These are phyloP conservation scores for Hyposoter didymator DNA, from an alignment of 2,888 invertebrate genomes.

Conservation along the genomic window DNA sequence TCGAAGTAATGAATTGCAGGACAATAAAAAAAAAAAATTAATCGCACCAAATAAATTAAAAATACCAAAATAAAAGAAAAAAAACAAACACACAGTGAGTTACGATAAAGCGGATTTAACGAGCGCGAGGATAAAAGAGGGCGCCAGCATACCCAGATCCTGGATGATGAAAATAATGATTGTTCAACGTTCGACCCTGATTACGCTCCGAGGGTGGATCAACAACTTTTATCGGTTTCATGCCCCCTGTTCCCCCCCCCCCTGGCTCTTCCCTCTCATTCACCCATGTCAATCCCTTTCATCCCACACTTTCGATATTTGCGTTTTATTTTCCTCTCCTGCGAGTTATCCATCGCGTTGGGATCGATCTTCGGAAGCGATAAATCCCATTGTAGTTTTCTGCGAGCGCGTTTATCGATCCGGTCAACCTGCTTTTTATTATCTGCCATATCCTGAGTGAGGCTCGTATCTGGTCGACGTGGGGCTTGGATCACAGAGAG, in stretches of 20 bases:
- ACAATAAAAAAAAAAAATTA: slow-evolving; percentile 3
- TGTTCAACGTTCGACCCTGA: slow-evolving; percentile 31
- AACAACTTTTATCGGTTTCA: slow-evolving; percentile 41
- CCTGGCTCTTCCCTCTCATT: not conserved
- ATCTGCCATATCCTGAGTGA: slow-evolving; percentile 36
- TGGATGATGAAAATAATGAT: slow-evolving; percentile 49
- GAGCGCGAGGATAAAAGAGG: slow-evolving; percentile 6
- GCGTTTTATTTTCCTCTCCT: slow-evolving; percentile 21
- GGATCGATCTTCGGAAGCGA: slow-evolving; percentile 45
- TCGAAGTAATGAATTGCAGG: slow-evolving; percentile 24
- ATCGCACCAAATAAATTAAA: not conserved
- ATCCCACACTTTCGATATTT: slow-evolving; percentile 2
- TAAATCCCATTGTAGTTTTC: slow-evolving; percentile 48
- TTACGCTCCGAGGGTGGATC: slow-evolving; percentile 30
- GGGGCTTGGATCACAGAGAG: not conserved
- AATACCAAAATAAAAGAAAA: not conserved
- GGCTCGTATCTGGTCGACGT: not conserved
- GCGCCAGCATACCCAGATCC: slow-evolving; percentile 36
- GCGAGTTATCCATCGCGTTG: slow-evolving; percentile 4
- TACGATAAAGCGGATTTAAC: slow-evolving; percentile 29
- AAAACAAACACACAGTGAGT: not conserved
- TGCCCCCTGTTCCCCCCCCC: not conserved
- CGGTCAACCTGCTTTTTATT: slow-evolving; percentile 55
- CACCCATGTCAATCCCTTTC: slow-evolving; percentile 7
- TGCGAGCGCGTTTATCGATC: slow-evolving; percentile 29